Evolutionary conservation across 2,797 vertebrate species (phyloP).

Genomic region (Serranus cabrilla): DNA sequence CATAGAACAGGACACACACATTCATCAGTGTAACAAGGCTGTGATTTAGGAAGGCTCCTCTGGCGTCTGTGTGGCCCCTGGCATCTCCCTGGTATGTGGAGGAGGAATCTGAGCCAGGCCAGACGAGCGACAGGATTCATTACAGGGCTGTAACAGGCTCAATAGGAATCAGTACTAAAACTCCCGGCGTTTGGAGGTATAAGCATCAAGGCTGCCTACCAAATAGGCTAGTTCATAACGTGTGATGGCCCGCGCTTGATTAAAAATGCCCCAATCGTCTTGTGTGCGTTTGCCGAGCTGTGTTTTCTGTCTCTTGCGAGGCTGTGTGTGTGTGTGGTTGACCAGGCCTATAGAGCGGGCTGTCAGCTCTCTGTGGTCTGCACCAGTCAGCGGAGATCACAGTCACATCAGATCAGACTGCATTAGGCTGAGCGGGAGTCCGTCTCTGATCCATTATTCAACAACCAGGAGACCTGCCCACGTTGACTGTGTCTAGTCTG

Average conservation of each 20-base stretch:
- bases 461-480: constrained; percentile 83
- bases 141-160: constrained; percentile 79
- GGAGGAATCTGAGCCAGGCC: constrained; percentile 84
- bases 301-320: constrained; percentile 37
- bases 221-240: constrained; percentile 50
- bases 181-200: constrained; percentile 56
- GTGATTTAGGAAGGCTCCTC: constrained; percentile 87
- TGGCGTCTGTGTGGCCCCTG: constrained; percentile 86
- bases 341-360: constrained; percentile 70
- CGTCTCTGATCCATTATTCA: constrained; percentile 88
- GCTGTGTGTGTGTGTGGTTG: constrained; percentile 27
- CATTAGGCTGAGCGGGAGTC: constrained; percentile 84
- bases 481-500: constrained; percentile 83
- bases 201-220: constrained; percentile 56
- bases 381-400: constrained; percentile 83
- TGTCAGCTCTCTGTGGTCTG: constrained; percentile 81
- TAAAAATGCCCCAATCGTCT: constrained; percentile 61
- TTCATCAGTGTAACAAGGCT: constrained; percentile 86
- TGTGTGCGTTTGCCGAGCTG: constrained; percentile 39
- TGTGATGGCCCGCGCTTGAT: constrained; percentile 60
- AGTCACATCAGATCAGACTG: constrained; percentile 86
- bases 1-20: constrained; percentile 83
- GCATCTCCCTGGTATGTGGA: constrained; percentile 85
- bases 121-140: constrained; percentile 84
- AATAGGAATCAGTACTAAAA: constrained; percentile 77